Evolutionary conservation across 1,140 invertebrate species (phyloP).

Genomic region (Pseudomyrmex pallidus): DNA sequence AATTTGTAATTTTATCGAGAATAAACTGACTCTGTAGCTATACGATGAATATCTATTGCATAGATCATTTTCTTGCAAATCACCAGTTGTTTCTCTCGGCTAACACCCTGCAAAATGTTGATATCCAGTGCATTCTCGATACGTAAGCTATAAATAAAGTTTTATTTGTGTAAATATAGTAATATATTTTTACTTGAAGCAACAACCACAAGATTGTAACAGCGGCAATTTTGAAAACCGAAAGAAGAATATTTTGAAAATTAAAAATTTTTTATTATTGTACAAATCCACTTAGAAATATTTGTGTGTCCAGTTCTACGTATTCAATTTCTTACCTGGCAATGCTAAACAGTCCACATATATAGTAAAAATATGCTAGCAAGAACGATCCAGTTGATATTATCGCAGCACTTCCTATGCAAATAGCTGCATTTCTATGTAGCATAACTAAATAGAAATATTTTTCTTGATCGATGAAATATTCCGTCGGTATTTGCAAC

Average conservation of each 20-base stretch:
- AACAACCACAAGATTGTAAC: too few relatives aligned
- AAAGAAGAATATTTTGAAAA: too few relatives aligned
- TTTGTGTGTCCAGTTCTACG: not conserved
- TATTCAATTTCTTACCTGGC: conserved; percentile 14
- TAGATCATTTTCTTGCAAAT: conserved; percentile 2
- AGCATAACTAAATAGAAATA: not conserved
- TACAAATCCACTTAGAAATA: not conserved
- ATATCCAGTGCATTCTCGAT: not conserved
- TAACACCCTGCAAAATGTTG: not conserved
- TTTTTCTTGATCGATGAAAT: not conserved
- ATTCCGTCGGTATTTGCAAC: not conserved
- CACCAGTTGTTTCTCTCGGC: not conserved
- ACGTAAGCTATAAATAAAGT: conserved; percentile 2
- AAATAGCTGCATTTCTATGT: not conserved
- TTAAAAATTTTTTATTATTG: too few relatives aligned
- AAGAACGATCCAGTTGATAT: not conserved
- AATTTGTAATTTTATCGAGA: not conserved
- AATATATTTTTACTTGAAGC: too few relatives aligned
- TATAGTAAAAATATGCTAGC: not conserved
- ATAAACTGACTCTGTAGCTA: conserved; percentile 12
- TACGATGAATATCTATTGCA: conserved; percentile 30
- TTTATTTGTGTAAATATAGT: too few relatives aligned
- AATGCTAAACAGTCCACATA: conserved; percentile 3
- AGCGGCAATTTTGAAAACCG: too few relatives aligned
- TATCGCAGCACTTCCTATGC: not conserved